Evolutionary conservation across 2,113 vertebrate species (phyloP).

Genomic region (Boulengeromyrus knoepffleri): DNA sequence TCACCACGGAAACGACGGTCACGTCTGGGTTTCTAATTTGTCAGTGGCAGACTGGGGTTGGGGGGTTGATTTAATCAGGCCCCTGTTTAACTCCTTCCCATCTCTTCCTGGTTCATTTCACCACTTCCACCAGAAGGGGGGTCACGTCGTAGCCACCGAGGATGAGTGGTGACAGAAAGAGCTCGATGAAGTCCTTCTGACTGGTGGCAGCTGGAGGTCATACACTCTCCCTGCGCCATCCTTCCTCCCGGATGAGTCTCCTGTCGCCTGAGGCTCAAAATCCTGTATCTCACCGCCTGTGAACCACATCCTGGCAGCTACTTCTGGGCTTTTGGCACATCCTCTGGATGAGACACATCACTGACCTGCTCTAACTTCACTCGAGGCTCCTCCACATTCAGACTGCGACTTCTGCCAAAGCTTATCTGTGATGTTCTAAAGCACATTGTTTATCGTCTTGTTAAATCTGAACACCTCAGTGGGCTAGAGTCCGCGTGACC

Average conservation of each 20-base stretch:
- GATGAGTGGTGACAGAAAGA: background rate
- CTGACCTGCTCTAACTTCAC: background rate
- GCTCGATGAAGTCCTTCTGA: background rate
- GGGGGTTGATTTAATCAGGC: background rate
- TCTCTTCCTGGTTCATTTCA: background rate
- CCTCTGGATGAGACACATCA: background rate
- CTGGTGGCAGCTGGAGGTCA: background rate
- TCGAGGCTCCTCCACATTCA: background rate
- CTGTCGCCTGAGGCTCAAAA: background rate
- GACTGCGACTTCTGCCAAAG: background rate
- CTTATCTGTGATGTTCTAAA: background rate
- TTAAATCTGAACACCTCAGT: background rate
- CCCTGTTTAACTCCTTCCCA: background rate
- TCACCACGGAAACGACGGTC: background rate
- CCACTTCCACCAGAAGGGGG: background rate
- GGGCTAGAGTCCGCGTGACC: background rate
- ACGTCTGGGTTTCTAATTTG: background rate
- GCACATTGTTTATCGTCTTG: background rate
- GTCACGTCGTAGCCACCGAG: background rate
- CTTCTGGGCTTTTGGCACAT: background rate
- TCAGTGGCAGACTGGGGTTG: background rate
- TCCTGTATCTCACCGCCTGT: slow-evolving; percentile 3
- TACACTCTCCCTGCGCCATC: background rate
- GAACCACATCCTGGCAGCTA: background rate
- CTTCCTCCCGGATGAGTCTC: slow-evolving; percentile 6